Evolutionary conservation across 2,888 invertebrate species (phyloP), one percentile per base, ranked within the genome.

Genomic region (Tinea trinotella): DNA sequence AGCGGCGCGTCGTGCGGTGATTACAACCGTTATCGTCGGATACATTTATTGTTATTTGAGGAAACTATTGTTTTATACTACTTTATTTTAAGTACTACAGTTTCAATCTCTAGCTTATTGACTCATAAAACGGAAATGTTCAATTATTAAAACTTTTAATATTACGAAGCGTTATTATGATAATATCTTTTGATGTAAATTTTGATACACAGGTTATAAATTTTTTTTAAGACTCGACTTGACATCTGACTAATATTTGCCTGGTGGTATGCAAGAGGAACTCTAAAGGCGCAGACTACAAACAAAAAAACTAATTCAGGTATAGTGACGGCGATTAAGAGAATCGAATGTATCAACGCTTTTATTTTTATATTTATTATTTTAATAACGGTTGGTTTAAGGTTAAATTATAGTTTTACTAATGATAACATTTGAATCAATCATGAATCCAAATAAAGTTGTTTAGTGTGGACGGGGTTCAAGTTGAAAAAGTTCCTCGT

Each of bases 41-140:
- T 57, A 54, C 55, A 52, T 55, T 56, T 56, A 55, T 54, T 54
- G 58, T 56, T 55, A 55, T 53, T 53, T 55, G 53, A 24, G 50
- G 17, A 15, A 48, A 48, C 48, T 48, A 48, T 48, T 48, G 48
- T 20, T 48, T 48, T 19, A 48, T 40, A 40, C 7, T 40, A 40
- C 15, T 15, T 15, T 40, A 40, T 40, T 40, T 40, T 40, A 30
- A 40, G 40, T 40, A 40, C 15, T 40, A 12, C 12, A 40, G 40
- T 40, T 40, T 40, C 15, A 40, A 15, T 15, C 12, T 15, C 40
- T 15, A 7, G 2, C 10, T 40, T 40, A 40, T 40, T 40, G 30
- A 4, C 2, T 30, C 30, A 30, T 30, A 30, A 30, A 30, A 30
- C 30, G 7, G 7, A 30, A 30, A 30, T 7, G 7, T 30, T n/a